Conservation (phyloP, 2,888 invertebrate species). For the Drosophila cognata region DNA sequence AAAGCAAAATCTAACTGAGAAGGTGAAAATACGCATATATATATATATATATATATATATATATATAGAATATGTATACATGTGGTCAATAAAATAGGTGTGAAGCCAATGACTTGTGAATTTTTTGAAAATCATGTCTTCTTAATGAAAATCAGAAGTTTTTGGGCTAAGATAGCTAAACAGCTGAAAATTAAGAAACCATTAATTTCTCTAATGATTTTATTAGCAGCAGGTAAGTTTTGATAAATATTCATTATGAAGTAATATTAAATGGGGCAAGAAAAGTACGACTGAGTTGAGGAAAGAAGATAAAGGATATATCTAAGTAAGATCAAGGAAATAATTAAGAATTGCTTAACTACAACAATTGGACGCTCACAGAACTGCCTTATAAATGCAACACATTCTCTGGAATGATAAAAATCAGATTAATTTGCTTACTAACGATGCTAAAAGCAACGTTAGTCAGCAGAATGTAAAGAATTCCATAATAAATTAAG, state of each 20-base stretch:
- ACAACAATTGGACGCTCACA: too few relatives aligned
- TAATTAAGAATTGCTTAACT: background rate
- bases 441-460: background rate
- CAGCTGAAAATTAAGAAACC: too few relatives aligned
- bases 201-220: too few relatives aligned
- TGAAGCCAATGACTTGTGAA: background rate
- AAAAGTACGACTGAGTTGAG: background rate
- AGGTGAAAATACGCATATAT: background rate
- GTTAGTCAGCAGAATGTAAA: background rate
- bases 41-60: background rate
- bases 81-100: background rate
- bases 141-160: too few relatives aligned
- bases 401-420: background rate
- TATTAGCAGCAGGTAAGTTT: too few relatives aligned
- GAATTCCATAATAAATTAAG: background rate
- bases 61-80: background rate
- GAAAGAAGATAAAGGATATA: background rate
- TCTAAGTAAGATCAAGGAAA: background rate
- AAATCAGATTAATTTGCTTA: background rate
- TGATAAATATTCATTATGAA: too few relatives aligned
- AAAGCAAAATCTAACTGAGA: background rate
- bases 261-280: too few relatives aligned
- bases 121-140: background rate
- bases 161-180: too few relatives aligned
- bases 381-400: background rate